phyloP scores from a whole-genome alignment of 1,140 invertebrate genomes.

The Drosophila tristis region DNA sequence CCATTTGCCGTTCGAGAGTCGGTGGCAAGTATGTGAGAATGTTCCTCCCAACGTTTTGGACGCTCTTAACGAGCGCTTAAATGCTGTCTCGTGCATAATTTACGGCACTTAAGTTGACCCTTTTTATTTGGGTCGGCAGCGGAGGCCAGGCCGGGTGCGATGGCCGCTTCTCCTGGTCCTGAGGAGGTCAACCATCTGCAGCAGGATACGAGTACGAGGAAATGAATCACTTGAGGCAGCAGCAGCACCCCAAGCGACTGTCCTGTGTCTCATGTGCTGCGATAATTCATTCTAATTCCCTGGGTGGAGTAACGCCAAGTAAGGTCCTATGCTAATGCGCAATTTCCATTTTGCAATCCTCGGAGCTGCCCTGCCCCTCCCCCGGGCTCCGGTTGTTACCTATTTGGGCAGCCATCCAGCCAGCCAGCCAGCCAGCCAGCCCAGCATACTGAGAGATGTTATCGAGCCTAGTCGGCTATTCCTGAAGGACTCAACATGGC shows the following conservation, averaged over 20 bases:
- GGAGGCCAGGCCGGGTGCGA: not conserved
- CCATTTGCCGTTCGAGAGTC: not conserved
- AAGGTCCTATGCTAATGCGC: slow-evolving; percentile 28
- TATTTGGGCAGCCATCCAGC: too few species aligned
- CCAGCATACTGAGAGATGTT: too few species aligned
- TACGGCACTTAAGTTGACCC: slow-evolving; percentile 66
- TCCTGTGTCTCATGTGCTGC: slow-evolving; percentile 5
- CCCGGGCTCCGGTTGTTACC: too few species aligned
- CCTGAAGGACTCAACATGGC: slow-evolving; percentile 6
- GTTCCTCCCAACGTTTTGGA: slow-evolving; percentile 8
- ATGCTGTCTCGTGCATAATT: slow-evolving; percentile 66
- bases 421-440: too few species aligned
- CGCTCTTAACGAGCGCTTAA: slow-evolving; percentile 67
- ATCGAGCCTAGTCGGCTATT: not conserved
- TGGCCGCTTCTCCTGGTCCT: not conserved
- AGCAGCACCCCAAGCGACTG: not conserved
- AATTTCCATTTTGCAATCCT: slow-evolving; percentile 5
- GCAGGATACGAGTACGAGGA: not conserved
- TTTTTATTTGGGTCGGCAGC: slow-evolving; percentile 29
- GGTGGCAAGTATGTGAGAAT: slow-evolving; percentile 35
- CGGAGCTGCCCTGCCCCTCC: too few species aligned
- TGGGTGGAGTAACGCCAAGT: not conserved
- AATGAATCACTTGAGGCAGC: slow-evolving; percentile 19
- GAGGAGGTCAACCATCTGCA: slow-evolving; percentile 1
- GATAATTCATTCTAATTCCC: slow-evolving; percentile 20